These are phyloP conservation scores for Tyto alba DNA, from an alignment of 2,113 vertebrate genomes.

Conservation along the genomic window DNA sequence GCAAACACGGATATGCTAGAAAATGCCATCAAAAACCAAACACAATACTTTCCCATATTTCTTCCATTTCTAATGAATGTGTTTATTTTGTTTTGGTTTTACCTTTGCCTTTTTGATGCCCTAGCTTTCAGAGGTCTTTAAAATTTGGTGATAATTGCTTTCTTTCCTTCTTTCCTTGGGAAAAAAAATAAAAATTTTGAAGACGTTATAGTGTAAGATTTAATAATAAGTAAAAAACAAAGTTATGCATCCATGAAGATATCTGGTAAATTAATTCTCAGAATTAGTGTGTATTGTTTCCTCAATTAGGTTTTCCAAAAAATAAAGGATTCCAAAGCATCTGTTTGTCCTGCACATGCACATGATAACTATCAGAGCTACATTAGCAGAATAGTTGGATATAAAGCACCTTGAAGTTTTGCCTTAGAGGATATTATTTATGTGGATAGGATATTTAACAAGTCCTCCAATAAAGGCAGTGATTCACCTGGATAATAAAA, in stretches of 20 bases:
- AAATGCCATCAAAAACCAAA: background rate
- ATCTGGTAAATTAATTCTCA: background rate
- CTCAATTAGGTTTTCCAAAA: background rate
- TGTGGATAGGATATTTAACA: background rate
- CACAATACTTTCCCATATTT: background rate
- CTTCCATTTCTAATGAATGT: background rate
- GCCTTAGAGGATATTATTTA: background rate
- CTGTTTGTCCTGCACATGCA: background rate
- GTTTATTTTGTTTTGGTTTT: background rate
- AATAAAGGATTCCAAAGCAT: background rate
- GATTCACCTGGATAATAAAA: background rate
- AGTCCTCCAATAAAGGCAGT: background rate
- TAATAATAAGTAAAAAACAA: background rate
- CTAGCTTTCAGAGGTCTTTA: background rate
- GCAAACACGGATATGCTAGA: background rate
- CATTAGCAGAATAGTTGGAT: background rate
- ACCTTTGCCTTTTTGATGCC: background rate
- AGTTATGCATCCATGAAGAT: background rate
- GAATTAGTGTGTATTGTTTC: background rate
- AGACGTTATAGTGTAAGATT: background rate
- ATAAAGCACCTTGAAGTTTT: background rate
- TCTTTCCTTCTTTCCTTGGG: background rate
- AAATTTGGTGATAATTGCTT: background rate
- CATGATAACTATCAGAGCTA: background rate
- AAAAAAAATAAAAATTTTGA: background rate